A percentile compares a stretch with the other conserved stretches of the same genome.
Conservation (phyloP, 2,797 vertebrate genomes). For the Scolopax bukidnonensis region DNA sequence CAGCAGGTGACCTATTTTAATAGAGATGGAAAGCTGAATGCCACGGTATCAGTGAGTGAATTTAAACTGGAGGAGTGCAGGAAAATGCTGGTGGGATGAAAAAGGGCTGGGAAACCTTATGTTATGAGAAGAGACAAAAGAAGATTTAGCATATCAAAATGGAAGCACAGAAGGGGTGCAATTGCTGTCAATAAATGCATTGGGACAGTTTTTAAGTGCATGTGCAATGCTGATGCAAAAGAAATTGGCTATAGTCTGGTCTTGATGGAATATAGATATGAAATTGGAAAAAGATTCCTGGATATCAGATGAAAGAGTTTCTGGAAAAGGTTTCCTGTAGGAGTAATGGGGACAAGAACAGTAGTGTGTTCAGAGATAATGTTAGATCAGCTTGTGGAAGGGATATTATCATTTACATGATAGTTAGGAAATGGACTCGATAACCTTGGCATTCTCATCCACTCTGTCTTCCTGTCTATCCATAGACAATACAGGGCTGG, state of each 20-base stretch:
- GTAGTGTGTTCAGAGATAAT: neutral
- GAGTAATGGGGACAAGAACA: neutral
- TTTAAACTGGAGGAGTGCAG: neutral
- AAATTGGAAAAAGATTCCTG: neutral
- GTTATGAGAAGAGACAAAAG: neutral
- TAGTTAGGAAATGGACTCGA: neutral
- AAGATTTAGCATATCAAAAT: neutral
- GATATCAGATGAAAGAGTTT: neutral
- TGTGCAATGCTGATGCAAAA: neutral
- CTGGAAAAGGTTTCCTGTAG: conserved; percentile 6
- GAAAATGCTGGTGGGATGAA: neutral
- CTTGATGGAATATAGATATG: neutral
- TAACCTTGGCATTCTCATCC: conserved; percentile 5
- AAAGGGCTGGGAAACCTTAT: neutral
- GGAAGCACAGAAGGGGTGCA: neutral
- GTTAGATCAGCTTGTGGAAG: neutral
- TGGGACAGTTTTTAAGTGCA: neutral
- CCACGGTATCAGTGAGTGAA: neutral
- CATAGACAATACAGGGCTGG: neutral
- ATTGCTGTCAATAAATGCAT: neutral
- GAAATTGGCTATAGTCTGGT: neutral
- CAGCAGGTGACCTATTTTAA: neutral
- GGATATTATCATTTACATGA: conserved; percentile 14
- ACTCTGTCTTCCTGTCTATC: conserved; percentile 43
- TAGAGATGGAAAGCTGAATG: neutral